These are phyloP conservation scores for Terebella lapidaria DNA, from an alignment of 2,888 invertebrate species.

Conservation along the genomic window DNA sequence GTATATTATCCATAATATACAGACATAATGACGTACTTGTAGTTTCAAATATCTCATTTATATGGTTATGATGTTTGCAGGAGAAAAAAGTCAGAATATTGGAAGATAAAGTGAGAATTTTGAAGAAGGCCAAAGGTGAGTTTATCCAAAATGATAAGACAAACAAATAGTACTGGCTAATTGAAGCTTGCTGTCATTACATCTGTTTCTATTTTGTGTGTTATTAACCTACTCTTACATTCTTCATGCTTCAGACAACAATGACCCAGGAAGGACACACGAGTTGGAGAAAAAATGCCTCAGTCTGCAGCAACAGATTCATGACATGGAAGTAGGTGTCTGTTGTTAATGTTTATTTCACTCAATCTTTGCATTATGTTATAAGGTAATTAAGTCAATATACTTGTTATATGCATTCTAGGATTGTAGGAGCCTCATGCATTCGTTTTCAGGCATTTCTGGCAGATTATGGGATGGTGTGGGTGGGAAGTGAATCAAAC, in stretches of 20 bases:
- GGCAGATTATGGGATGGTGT: constrained; percentile 57
- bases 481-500: constrained; percentile 50
- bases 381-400: background rate
- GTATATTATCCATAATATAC: too few relatives aligned
- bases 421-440: background rate
- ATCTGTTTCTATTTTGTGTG: too few relatives aligned
- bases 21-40: too few relatives aligned
- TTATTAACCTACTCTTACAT: too few relatives aligned
- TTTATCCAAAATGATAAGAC: too few relatives aligned
- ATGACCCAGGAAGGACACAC: constrained; percentile 14
- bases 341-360: background rate
- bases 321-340: constrained; percentile 47
- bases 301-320: constrained; percentile 43
- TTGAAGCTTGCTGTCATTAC: too few relatives aligned
- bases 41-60: too few relatives aligned
- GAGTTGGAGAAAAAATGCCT: constrained; percentile 46
- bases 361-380: too few relatives aligned
- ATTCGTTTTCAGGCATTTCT: constrained; percentile 52
- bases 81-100: constrained; percentile 41
- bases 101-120: constrained; percentile 42
- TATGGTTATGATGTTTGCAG: too few relatives aligned
- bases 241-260: background rate
- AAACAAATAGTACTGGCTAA: too few relatives aligned
- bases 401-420: background rate
- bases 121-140: constrained; percentile 37